Percentiles rank a stretch among this genome's conserved stretches.
These are phyloP conservation scores for Brachypterus glaber DNA, from an alignment of 2,888 invertebrate genomes.

Conservation along the genomic window DNA sequence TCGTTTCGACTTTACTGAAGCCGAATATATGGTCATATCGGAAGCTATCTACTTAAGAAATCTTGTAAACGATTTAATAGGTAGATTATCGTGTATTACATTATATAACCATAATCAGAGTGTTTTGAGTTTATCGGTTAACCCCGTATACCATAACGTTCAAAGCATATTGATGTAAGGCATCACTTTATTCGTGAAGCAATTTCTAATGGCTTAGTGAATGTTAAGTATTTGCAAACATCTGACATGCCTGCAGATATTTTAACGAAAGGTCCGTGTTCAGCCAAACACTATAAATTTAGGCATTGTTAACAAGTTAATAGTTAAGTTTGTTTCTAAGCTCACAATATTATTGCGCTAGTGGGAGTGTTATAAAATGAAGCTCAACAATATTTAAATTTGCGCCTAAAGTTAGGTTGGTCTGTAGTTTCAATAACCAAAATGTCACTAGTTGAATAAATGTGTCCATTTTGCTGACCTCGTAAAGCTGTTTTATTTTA, in stretches of 20 bases:
- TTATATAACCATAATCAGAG: constrained; percentile 9
- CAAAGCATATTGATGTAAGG: constrained; percentile 21
- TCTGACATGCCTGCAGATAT: constrained; percentile 17
- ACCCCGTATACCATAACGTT: constrained; percentile 12
- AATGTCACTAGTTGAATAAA: too few relatives aligned
- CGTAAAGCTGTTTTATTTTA: too few relatives aligned
- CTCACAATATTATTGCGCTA: too few relatives aligned
- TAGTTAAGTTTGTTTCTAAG: too few relatives aligned
- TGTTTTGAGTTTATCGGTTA: constrained; percentile 6
- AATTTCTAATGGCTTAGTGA: constrained; percentile 10
- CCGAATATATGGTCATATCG: constrained; percentile 23
- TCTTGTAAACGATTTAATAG: constrained; percentile 9
- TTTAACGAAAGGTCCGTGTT: constrained; percentile 16
- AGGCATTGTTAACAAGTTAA: too few relatives aligned
- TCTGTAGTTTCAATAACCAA: too few relatives aligned
- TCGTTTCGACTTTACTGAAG: constrained; percentile 18
- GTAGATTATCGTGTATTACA: background rate
- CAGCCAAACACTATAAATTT: constrained; percentile 15
- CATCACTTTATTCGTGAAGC: constrained; percentile 19
- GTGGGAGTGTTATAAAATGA: constrained; percentile 1
- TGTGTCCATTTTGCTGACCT: too few relatives aligned
- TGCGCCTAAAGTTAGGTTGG: too few relatives aligned
- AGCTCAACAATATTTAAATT: too few relatives aligned
- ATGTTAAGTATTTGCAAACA: constrained; percentile 16
- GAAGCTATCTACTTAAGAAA: constrained; percentile 16